Base-by-base conservation (phyloP, 2,113 vertebrate species). In the Ceyx cyanopectus region DNA sequence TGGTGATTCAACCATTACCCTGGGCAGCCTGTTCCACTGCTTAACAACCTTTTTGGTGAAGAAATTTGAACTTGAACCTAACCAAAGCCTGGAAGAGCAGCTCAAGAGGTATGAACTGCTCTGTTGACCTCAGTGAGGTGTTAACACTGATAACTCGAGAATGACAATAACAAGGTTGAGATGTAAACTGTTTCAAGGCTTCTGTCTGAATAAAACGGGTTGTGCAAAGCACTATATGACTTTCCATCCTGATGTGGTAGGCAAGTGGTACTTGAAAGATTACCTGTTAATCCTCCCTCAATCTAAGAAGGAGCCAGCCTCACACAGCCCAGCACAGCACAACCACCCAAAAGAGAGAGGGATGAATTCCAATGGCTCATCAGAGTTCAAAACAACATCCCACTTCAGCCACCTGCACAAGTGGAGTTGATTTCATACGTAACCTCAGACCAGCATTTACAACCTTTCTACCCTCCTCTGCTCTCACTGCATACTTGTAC, bases 391-490 rank as follows among this genome's bases (percentile, higher is more conserved):
- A 89, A 60, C 11, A 82, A n/a, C 9, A 82, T 22, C 26, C 16
- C 40, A 76, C 41, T 43, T 61, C 18, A 81, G 34, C 0, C 0
- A 73, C 37, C 3, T 3, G 53, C 26, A 26, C 1, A 2, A 92
- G 27, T 3, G 22, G 40, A 77, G 32, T 19, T 74, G 40, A 60
- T 45, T 81, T 79, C 68, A 23, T 22, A 77, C 65, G 37, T 30
- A 76, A 69, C 12, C 29, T 77, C 51, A 58, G 54, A 89, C 82
- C 19, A 23, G 43, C 41, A 80, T 76, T 87, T 68, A 63, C 18
- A 94, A 29, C 40, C 30, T 68, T 76, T 62, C 20, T 73, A 7
- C 62, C 9, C 54, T 81, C 21, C 37, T 48, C 50, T 56, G 24
- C 26, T 87, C 67, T 76, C 50, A n/a, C 23, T 83, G 37, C 40